Base-by-base conservation (phyloP, 2,797 vertebrate genomes). In the Muscicapa striata region DNA sequence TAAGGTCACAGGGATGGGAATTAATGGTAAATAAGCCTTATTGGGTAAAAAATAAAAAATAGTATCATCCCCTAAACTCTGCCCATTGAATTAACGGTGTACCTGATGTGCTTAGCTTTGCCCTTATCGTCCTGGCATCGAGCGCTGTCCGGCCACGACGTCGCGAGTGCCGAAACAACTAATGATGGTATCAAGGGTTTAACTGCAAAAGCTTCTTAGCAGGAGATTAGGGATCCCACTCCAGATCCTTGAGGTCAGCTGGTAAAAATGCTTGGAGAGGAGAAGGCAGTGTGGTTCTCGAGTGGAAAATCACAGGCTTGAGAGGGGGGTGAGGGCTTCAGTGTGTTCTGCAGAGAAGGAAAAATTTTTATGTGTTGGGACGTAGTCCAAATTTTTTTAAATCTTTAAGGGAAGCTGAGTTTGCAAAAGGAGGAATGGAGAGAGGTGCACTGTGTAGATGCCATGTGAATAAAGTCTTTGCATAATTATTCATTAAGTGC, bases 61-160 rank as follows among this genome's bases (percentile, higher is more conserved):
- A 41, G 4, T 41, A 40, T 26, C 13, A 9, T 82, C 55, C 59
- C 11, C 32, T 49, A 8, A 4, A 54, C 52, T 36, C 84, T 51
- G 16, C 36, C 45, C 3, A 0, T 51, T 45, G 45, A 83, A 40
- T 85, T 67, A 49, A 41, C 61, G 0, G 0, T n/a, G 57, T 91
- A 55, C 66, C 72, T 55, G 63, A 87, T 66, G 67, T 2, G 5
- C 72, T 75, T 63, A 55, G 38, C 59, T 78, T 55, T 92, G 76
- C 46, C 57, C 63, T 74, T 61, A 48, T 22, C 0, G 2, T 77
- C 54, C 48, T 5, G 1, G 48, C 55, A 32, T 69, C 5, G 4
- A 49, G 57, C 0, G 0, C 32, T 3, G 80, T 40, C 52, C 0
- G 1, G 52, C 82, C 0, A 0, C 0, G 2, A 20, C 1, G 5